A percentile compares a stretch with the other conserved stretches of the same genome.
These are phyloP conservation scores for Cylindroiulus punctatus DNA, from an alignment of 2,888 invertebrate genomes.

Conservation along the genomic window DNA sequence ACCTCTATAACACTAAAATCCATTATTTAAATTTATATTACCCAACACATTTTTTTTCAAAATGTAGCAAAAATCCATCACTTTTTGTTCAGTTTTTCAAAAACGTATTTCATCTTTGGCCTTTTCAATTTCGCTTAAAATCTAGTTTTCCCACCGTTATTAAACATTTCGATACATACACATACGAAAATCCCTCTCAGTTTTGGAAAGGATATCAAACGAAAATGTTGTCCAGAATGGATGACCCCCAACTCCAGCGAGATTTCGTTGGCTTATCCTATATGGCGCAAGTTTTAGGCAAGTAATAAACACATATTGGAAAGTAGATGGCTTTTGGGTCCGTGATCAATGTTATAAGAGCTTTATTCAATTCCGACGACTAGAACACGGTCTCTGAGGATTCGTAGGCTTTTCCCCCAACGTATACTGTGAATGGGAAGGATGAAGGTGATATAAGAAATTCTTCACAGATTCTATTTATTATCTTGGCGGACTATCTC, in stretches of 20 bases:
- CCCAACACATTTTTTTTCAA: too few relatives aligned
- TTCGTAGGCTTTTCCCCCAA: not conserved
- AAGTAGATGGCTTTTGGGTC: constrained; percentile 22
- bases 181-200: too few relatives aligned
- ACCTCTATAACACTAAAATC: too few relatives aligned
- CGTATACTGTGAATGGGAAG: not conserved
- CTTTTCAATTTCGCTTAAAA: too few relatives aligned
- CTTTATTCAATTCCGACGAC: constrained; percentile 36
- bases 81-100: too few relatives aligned
- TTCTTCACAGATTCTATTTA: constrained; percentile 11
- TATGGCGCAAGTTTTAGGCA: not conserved
- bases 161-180: too few relatives aligned
- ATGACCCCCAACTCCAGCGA: not conserved
- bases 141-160: too few relatives aligned
- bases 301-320: constrained; percentile 33
- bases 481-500: constrained; percentile 19
- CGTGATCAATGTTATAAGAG: constrained; percentile 42
- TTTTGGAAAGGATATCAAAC: too few relatives aligned
- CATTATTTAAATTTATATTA: too few relatives aligned
- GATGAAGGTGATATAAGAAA: constrained; percentile 8
- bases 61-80: too few relatives aligned
- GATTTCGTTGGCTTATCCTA: not conserved
- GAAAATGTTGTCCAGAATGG: not conserved
- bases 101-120: too few relatives aligned
- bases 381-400: not conserved